Conservation (phyloP, 1,140 invertebrate genomes). For the Formica exsecta region DNA sequence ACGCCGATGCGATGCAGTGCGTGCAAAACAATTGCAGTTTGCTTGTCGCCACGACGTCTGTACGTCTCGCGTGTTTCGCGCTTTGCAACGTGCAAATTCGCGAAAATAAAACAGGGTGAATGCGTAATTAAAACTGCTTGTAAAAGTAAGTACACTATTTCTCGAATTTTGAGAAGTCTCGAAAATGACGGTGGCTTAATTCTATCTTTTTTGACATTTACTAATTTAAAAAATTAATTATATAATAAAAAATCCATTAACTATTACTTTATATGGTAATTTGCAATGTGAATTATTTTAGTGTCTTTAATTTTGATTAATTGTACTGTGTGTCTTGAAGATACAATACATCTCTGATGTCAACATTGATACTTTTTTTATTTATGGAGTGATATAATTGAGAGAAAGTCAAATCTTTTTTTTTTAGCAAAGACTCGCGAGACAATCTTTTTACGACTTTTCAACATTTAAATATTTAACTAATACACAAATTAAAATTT, state of each 20-base stretch:
- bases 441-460: not conserved
- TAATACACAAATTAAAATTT: not conserved
- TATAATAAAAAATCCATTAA: not conserved
- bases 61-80: not conserved
- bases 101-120: not conserved
- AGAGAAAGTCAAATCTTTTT: not conserved
- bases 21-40: conserved; percentile 44
- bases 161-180: not conserved
- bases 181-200: not conserved
- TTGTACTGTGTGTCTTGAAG: not conserved
- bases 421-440: not conserved
- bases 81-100: not conserved
- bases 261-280: not conserved
- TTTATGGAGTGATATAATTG: not conserved
- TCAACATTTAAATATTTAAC: not conserved
- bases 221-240: not conserved
- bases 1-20: conserved; percentile 1
- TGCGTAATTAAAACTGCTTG: not conserved
- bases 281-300: not conserved
- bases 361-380: not conserved
- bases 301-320: not conserved
- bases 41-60: conserved; percentile 17
- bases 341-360: not conserved
- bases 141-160: not conserved
- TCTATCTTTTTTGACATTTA: not conserved